These are phyloP conservation scores for Chauna torquata DNA, from an alignment of 2,113 vertebrate species.

Conservation along the genomic window DNA sequence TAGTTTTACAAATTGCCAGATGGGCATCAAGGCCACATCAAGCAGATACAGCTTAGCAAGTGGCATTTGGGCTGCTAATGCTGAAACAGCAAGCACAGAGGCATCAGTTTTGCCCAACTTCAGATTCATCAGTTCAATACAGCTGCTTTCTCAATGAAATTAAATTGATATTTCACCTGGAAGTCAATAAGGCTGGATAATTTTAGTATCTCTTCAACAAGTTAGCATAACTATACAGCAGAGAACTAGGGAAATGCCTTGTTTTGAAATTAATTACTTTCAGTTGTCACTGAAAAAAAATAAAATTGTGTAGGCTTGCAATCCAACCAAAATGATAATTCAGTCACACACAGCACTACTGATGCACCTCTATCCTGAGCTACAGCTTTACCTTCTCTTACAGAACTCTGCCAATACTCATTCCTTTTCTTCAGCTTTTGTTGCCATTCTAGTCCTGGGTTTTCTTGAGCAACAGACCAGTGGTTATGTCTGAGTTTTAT, in stretches of 20 bases:
- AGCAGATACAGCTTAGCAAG: slow-evolving; percentile 1
- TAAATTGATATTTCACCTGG: neutral
- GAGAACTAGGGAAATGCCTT: neutral
- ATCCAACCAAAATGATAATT: neutral
- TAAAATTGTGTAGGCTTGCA: neutral
- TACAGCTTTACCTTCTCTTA: neutral
- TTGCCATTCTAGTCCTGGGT: neutral
- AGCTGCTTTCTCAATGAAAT: neutral
- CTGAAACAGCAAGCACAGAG: neutral
- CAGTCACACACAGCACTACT: neutral
- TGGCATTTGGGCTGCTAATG: neutral
- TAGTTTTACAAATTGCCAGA: slow-evolving; percentile 31
- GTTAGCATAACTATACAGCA: neutral
- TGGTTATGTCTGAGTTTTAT: neutral
- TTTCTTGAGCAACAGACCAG: neutral
- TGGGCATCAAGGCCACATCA: neutral
- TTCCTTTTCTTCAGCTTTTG: neutral
- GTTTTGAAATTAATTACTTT: neutral
- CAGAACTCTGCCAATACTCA: neutral
- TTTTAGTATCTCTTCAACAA: neutral
- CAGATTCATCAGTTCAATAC: neutral
- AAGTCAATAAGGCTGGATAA: neutral
- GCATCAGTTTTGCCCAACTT: neutral
- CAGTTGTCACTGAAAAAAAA: neutral
- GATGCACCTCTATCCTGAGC: neutral